These are phyloP conservation scores for Physocephala rufipes DNA, from an alignment of 2,888 invertebrate species.

Conservation along the genomic window DNA sequence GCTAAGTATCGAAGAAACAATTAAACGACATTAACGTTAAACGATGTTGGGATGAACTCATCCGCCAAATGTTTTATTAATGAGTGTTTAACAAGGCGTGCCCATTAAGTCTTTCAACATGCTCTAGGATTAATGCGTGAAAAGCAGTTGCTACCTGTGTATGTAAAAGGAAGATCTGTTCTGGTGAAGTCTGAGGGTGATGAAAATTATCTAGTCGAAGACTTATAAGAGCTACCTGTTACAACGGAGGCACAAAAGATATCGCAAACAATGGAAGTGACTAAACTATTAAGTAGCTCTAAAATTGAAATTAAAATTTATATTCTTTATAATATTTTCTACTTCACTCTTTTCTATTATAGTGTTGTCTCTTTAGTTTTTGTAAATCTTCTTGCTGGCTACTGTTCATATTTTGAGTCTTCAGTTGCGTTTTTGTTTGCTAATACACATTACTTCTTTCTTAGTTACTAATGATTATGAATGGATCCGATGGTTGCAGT, in stretches of 20 bases:
- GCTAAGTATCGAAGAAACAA: not conserved
- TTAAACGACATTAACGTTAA: not conserved
- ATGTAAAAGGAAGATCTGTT: not conserved
- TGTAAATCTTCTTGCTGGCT: too few species aligned
- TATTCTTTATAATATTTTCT: not conserved
- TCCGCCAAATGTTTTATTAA: not conserved
- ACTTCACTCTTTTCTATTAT: too few species aligned
- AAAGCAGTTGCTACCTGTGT: not conserved
- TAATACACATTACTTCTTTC: not conserved
- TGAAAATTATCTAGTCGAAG: not conserved
- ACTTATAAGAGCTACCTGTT: not conserved
- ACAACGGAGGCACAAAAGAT: not conserved
- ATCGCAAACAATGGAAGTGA: not conserved
- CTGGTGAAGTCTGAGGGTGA: not conserved
- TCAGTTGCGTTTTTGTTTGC: not conserved
- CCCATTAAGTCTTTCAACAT: not conserved
- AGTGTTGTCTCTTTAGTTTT: too few species aligned
- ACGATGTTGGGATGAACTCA: conserved; percentile 6
- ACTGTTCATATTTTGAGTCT: not conserved
- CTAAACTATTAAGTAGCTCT: not conserved
- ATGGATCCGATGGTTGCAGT: not conserved
- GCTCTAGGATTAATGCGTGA: not conserved
- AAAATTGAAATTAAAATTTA: not conserved
- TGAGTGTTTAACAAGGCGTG: not conserved
- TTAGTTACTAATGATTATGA: not conserved